These are phyloP conservation scores for Hololepta plana DNA, from an alignment of 2,888 invertebrate genomes.

Conservation along the genomic window DNA sequence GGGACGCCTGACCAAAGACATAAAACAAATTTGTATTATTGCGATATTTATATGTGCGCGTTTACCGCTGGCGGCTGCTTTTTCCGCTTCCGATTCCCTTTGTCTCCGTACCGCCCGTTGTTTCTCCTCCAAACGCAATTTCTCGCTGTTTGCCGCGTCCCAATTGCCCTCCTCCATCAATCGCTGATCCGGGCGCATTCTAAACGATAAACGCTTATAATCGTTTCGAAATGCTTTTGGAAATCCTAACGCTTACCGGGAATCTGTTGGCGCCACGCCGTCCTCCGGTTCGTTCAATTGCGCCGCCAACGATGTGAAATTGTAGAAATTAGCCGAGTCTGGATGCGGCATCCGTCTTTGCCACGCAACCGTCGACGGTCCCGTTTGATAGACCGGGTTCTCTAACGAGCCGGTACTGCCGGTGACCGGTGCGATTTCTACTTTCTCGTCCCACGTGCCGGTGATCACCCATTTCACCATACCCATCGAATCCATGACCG, in stretches of 20 bases:
- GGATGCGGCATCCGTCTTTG: conserved; percentile 55
- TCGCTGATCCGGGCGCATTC: conserved; percentile 83
- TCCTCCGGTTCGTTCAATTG: conserved; percentile 92
- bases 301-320: conserved; percentile 87
- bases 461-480: conserved; percentile 58
- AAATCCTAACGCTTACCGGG: conserved; percentile 30
- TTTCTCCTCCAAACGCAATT: conserved; percentile 83
- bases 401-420: conserved; percentile 41
- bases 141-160: conserved; percentile 80
- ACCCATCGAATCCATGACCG: conserved; percentile 52
- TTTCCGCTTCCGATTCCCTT: conserved; percentile 65
- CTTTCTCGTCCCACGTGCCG: conserved; percentile 84
- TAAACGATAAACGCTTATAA: conserved; percentile 8
- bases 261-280: conserved; percentile 89
- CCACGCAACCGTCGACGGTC: conserved; percentile 75
- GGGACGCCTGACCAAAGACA: conserved; percentile 28
- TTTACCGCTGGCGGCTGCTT: conserved; percentile 27
- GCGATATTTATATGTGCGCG: conserved; percentile 1
- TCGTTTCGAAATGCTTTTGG: background rate
- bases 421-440: conserved; percentile 85
- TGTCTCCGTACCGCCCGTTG: conserved; percentile 65
- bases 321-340: conserved; percentile 65
- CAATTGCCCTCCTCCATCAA: conserved; percentile 90
- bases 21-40: background rate
- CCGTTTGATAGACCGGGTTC: conserved; percentile 86